Evolutionary conservation across 2,888 invertebrate genomes (phyloP).

Genomic region (Hemithea aestivaria): DNA sequence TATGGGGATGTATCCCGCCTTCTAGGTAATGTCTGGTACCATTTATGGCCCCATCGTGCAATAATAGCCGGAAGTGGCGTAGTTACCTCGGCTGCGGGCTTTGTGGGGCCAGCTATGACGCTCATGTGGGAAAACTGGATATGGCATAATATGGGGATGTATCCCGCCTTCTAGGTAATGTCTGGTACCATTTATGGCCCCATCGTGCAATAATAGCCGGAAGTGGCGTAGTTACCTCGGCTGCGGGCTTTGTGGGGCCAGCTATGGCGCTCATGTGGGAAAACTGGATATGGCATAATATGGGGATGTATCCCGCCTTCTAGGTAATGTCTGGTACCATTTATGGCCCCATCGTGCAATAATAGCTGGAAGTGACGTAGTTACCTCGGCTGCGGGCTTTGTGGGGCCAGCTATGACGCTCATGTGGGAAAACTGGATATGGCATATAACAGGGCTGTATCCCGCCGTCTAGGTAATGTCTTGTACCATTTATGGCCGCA

Average conservation of each 20-base stretch:
- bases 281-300: conserved; percentile 9
- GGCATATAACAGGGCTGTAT: too few relatives aligned
- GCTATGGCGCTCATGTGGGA: conserved; percentile 6
- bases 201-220: conserved; percentile 56
- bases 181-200: too few relatives aligned
- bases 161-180: too few relatives aligned
- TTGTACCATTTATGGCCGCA: too few relatives aligned
- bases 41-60: too few relatives aligned
- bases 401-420: conserved; percentile 7
- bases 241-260: conserved; percentile 20
- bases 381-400: conserved; percentile 31
- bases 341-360: too few relatives aligned
- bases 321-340: too few relatives aligned
- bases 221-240: conserved; percentile 52
- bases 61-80: conserved; percentile 63
- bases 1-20: too few relatives aligned
- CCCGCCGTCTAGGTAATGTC: too few relatives aligned
- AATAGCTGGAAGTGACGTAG: conserved; percentile 61
- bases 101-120: conserved; percentile 9
- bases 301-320: too few relatives aligned
- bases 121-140: conserved; percentile 14
- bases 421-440: conserved; percentile 14
- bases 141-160: conserved; percentile 3
- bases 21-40: too few relatives aligned
- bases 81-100: conserved; percentile 35